A percentile compares a stretch with the other conserved stretches of the same genome.
Evolutionary conservation across 2,888 invertebrate species (phyloP).

Genomic region (Pantelozetes paolii): DNA sequence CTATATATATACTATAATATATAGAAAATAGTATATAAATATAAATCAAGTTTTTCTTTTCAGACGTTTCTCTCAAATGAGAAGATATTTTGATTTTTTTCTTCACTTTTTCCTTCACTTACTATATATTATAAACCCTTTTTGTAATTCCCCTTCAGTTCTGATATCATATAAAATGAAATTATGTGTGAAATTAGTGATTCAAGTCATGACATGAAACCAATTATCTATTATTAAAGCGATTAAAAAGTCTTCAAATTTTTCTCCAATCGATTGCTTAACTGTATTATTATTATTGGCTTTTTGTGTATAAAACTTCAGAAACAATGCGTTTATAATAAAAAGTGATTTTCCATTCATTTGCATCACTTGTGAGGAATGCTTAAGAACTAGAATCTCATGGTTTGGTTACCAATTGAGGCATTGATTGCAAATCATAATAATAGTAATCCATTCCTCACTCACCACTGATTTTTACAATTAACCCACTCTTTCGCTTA

Average conservation of each 20-base stretch:
- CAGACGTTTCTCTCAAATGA: too few relatives aligned
- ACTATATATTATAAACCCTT: too few relatives aligned
- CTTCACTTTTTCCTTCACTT: too few relatives aligned
- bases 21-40: too few relatives aligned
- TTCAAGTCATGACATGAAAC: slow-evolving; percentile 10
- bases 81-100: too few relatives aligned
- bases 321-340: background rate
- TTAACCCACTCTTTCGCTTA: slow-evolving; percentile 10
- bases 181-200: background rate
- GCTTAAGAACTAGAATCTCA: slow-evolving; percentile 6
- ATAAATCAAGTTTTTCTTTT: too few relatives aligned
- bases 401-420: background rate
- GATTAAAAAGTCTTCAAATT: background rate
- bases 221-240: background rate
- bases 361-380: background rate
- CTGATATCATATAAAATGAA: too few relatives aligned
- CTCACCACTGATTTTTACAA: slow-evolving; percentile 28
- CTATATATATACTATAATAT: too few relatives aligned
- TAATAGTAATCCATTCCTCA: slow-evolving; percentile 28
- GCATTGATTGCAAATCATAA: slow-evolving; percentile 1
- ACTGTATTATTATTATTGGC: background rate
- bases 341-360: background rate
- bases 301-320: too few relatives aligned
- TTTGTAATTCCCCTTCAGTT: too few relatives aligned
- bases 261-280: background rate